A percentile compares a stretch with the other conserved stretches of the same genome.
These are phyloP conservation scores for Hydropsyche betteni DNA, from an alignment of 2,888 invertebrate genomes.

Conservation along the genomic window DNA sequence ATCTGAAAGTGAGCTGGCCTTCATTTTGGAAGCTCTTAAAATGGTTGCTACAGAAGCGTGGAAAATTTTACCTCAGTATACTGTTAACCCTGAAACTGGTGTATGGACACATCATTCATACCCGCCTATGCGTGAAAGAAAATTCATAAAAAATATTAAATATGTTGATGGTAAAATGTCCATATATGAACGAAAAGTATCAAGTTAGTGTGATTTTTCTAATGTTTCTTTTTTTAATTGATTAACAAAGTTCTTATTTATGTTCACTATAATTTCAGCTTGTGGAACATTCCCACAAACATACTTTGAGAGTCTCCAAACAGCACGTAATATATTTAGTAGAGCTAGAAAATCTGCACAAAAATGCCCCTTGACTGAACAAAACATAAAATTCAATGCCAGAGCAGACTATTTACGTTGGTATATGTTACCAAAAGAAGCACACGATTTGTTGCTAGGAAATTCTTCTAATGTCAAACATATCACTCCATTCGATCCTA, in stretches of 20 bases:
- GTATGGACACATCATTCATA: conserved; percentile 90
- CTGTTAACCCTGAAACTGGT: conserved; percentile 86
- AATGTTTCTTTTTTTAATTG: not conserved
- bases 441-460: conserved; percentile 77
- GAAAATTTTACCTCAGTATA: conserved; percentile 88
- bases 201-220: conserved; percentile 57
- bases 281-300: conserved; percentile 78
- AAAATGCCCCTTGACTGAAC: conserved; percentile 78
- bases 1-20: conserved; percentile 80
- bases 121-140: conserved; percentile 80
- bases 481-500: conserved; percentile 78
- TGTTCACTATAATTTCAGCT: conserved; percentile 57
- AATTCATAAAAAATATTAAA: conserved; percentile 81
- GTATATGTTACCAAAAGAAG: conserved; percentile 91
- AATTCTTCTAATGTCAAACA: conserved; percentile 81
- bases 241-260: conserved; percentile 53
- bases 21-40: conserved; percentile 83
- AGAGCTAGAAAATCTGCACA: conserved; percentile 80
- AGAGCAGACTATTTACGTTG: conserved; percentile 78
- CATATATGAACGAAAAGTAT: conserved; percentile 75
- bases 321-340: conserved; percentile 80
- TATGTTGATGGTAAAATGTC: conserved; percentile 81
- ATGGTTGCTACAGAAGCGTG: conserved; percentile 90
- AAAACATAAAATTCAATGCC: conserved; percentile 75
- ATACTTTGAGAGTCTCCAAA: conserved; percentile 79